Conservation (phyloP, 2,888 invertebrate genomes). For the Yponomeuta sedellus region DNA sequence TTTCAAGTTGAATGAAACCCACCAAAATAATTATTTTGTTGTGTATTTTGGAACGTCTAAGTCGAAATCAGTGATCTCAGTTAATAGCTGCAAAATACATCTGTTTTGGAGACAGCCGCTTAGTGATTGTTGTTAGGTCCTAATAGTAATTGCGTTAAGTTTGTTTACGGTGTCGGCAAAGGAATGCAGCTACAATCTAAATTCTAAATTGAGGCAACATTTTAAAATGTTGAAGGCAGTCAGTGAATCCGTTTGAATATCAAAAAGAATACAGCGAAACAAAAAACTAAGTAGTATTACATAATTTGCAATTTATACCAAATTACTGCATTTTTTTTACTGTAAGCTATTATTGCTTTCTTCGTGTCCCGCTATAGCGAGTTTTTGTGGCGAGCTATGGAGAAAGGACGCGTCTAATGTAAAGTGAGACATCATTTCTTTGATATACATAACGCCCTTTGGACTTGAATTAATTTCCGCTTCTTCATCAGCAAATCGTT, state of each 20-base stretch:
- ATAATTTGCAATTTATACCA: slow-evolving; percentile 73
- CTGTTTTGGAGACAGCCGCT: slow-evolving; percentile 52
- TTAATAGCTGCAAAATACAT: slow-evolving; percentile 64
- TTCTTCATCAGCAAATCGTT: slow-evolving; percentile 55
- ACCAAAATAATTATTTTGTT: slow-evolving; percentile 26
- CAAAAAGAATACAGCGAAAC: slow-evolving; percentile 51
- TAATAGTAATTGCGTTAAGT: slow-evolving; percentile 56
- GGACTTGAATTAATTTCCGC: slow-evolving; percentile 46
- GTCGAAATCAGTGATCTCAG: slow-evolving; percentile 66
- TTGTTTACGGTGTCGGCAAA: slow-evolving; percentile 67
- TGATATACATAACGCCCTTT: slow-evolving; percentile 37
- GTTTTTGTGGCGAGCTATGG: too few relatives aligned
- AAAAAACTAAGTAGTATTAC: slow-evolving; percentile 34
- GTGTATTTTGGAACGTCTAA: slow-evolving; percentile 33
- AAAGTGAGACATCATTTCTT: slow-evolving; percentile 60
- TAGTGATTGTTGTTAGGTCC: slow-evolving; percentile 61
- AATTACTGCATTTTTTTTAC: slow-evolving; percentile 74
- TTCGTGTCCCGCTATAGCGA: too few relatives aligned
- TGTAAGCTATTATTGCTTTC: slow-evolving; percentile 35
- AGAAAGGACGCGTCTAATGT: slow-evolving; percentile 14
- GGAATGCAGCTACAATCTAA: slow-evolving; percentile 32
- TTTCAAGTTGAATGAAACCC: slow-evolving; percentile 32
- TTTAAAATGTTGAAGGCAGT: slow-evolving; percentile 19
- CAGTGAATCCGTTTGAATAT: slow-evolving; percentile 18
- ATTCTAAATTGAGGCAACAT: slow-evolving; percentile 23